Conservation (phyloP, 2,888 invertebrate species). For the Drepana falcataria region DNA sequence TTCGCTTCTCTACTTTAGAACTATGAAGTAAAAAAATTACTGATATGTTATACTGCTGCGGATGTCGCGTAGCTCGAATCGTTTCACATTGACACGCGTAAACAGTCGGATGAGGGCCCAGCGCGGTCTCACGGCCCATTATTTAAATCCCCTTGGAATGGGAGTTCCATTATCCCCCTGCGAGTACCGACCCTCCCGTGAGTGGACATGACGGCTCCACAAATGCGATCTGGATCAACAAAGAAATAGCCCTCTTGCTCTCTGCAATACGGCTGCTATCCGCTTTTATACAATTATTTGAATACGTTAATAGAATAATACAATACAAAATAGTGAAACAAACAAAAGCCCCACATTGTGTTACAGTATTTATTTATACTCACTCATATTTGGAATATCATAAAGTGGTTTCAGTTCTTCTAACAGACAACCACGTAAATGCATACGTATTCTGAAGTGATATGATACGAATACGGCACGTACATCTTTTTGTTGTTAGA, state of each 20-base stretch:
- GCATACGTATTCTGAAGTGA: too few species aligned
- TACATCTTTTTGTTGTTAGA: too few species aligned
- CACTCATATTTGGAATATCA: too few species aligned
- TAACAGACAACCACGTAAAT: too few species aligned
- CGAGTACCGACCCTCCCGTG: conserved; percentile 33
- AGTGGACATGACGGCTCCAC: conserved; percentile 45
- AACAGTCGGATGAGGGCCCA: conserved; percentile 38
- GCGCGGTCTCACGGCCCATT: conserved; percentile 49
- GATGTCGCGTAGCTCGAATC: conserved; percentile 35
- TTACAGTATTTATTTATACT: background rate
- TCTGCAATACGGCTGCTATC: conserved; percentile 7
- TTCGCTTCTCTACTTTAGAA: too few species aligned
- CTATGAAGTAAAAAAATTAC: too few species aligned
- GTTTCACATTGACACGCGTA: conserved; percentile 39
- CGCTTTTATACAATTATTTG: background rate
- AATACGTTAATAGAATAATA: background rate
- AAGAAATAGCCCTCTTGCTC: conserved; percentile 30
- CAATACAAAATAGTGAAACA: background rate
- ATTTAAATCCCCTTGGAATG: conserved; percentile 66
- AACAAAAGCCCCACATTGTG: background rate
- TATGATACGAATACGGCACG: too few species aligned
- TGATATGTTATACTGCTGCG: conserved; percentile 14
- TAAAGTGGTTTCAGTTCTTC: too few species aligned
- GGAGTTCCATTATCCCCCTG: conserved; percentile 55
- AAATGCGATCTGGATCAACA: conserved; percentile 42